These are phyloP conservation scores for Teleopsis dalmanni DNA, from an alignment of 1,140 invertebrate genomes.

Conservation along the genomic window DNA sequence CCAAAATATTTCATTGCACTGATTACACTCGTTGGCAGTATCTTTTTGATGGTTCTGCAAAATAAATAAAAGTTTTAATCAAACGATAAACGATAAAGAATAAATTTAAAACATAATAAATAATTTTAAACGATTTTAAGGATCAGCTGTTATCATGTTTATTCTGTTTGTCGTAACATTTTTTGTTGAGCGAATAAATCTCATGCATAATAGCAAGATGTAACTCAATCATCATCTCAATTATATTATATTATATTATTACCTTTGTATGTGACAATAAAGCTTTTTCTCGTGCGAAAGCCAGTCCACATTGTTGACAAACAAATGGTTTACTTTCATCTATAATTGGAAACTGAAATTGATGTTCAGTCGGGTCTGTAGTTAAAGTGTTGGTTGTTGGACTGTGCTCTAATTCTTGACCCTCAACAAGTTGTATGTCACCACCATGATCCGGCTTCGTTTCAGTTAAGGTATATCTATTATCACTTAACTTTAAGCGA, in stretches of 20 bases:
- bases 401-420: neutral
- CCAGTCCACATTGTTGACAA: slow-evolving; percentile 69
- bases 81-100: neutral
- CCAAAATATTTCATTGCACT: slow-evolving; percentile 73
- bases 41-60: slow-evolving; percentile 63
- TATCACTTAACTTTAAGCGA: slow-evolving; percentile 35
- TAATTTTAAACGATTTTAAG: neutral
- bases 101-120: neutral
- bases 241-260: slow-evolving; percentile 2
- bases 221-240: slow-evolving; percentile 7
- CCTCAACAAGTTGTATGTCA: neutral
- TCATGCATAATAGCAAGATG: slow-evolving; percentile 4
- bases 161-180: slow-evolving; percentile 15
- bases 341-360: slow-evolving; percentile 47
- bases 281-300: slow-evolving; percentile 72
- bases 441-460: neutral
- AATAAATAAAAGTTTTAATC: neutral
- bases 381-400: no score
- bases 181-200: slow-evolving; percentile 9
- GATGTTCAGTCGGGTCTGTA: slow-evolving; percentile 6
- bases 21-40: slow-evolving; percentile 65
- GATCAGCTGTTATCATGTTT: slow-evolving; percentile 3
- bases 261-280: slow-evolving; percentile 62
- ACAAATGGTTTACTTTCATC: slow-evolving; percentile 71
- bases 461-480: slow-evolving; percentile 12